Evolutionary conservation across 2,113 vertebrate species (phyloP), one percentile per base, ranked within the genome.

Genomic region (Cyprinus carpio): DNA sequence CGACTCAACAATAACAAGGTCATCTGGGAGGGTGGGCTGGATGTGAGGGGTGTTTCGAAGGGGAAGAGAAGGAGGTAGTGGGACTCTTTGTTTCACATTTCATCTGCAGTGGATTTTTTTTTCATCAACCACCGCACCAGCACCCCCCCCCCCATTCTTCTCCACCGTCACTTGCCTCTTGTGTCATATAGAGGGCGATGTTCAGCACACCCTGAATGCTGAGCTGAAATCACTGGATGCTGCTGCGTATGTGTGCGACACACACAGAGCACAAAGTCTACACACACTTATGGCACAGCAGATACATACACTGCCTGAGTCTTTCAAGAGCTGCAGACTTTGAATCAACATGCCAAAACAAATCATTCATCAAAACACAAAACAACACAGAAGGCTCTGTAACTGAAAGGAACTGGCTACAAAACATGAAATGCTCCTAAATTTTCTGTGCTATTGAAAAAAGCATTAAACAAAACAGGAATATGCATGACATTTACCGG

Each of bases 31-130:
- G 43, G 43, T 46, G 87, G 81, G 46, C 78, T 74, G 69, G 58
- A 60, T 67, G 83, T 15, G 56, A 54, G 51, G 34, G 79, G 54
- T 15, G 40, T 46, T 54, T 29, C 6, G 4, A 29, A 79, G 64
- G 71, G 69, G 34, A 51, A 46, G 65, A 80, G 77, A 81, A 54
- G 86, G 34, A 72, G 82, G 74, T 34, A 67, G 81, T 46, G 84
- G 90, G 65, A 72, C 83, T 90, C 91, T 92, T 91, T 90, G 91
- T 91, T 92, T 92, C 86, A 85, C 78, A 82, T 90, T 90, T 92
- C 90, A 90, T 91, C 85, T 87, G 69, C 85, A 84, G 83, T 80
- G 65, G 20, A 25, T 83, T 80, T 86, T 82, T 43, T 4, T 46
- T 46, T 12, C 60, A 46, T 81, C 54, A 56, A 51, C 40, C 58